Evolutionary conservation across 2,113 vertebrate species (phyloP).

Genomic region (Hemichromis elongatus): DNA sequence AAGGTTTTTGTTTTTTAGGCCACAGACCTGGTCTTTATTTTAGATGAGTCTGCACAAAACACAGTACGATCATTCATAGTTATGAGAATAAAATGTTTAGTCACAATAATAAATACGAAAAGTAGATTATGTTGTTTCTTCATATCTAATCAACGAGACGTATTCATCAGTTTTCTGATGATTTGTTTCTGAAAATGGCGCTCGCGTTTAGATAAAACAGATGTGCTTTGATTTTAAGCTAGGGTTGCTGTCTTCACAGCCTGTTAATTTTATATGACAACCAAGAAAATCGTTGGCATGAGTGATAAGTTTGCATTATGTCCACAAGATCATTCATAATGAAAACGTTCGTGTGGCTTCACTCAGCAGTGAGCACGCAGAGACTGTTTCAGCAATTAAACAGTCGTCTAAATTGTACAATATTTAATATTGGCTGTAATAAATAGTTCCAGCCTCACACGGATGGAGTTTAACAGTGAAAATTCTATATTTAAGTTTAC

Average conservation of each 20-base stretch:
- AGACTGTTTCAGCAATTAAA: neutral
- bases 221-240: neutral
- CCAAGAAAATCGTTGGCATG: neutral
- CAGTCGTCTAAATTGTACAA: neutral
- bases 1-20: neutral
- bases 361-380: accelerated
- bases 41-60: neutral
- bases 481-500: neutral
- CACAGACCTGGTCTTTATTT: neutral
- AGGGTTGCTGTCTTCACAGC: neutral
- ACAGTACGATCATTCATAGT: neutral
- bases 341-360: neutral
- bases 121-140: neutral
- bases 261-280: neutral
- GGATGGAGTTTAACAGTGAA: neutral
- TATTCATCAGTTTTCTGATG: neutral
- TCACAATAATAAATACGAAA: neutral
- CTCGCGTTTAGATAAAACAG: neutral
- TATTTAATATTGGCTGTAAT: neutral
- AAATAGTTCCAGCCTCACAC: neutral
- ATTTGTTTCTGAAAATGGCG: neutral
- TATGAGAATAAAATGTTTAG: neutral
- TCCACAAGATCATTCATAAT: neutral
- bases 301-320: neutral
- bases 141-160: neutral